phyloP scores from a whole-genome alignment of 2,113 vertebrate species.

The Vicugna pacos region DNA sequence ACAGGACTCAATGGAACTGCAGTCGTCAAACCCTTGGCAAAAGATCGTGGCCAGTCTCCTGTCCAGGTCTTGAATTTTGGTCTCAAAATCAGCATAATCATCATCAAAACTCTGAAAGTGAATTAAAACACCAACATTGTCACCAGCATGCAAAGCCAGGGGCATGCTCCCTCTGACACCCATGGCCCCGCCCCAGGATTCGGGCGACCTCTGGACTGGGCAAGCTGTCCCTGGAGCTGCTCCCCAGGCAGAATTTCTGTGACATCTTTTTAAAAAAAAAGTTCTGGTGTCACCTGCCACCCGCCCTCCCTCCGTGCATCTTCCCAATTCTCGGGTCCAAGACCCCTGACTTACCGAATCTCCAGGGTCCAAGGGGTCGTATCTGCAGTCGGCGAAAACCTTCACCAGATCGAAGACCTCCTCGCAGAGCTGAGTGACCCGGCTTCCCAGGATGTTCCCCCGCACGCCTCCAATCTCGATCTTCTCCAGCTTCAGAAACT shows the following conservation, averaged over 20 bases:
- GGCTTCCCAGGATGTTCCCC: slow-evolving; percentile 81
- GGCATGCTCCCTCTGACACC: accelerated
- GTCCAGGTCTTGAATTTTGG: slow-evolving; percentile 86
- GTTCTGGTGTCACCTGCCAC: accelerated
- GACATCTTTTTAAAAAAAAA: not conserved
- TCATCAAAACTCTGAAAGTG: slow-evolving; percentile 82
- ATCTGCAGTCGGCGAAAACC: slow-evolving; percentile 85
- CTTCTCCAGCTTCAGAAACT: slow-evolving; percentile 88
- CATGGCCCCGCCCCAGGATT: accelerated
- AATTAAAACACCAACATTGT: accelerated
- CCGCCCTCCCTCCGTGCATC: accelerated
- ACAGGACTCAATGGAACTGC: slow-evolving; percentile 78
- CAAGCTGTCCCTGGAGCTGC: accelerated
- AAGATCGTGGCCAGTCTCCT: slow-evolving; percentile 87
- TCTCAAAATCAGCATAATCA: slow-evolving; percentile 86
- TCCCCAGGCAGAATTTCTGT: accelerated
- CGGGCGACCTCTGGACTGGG: accelerated
- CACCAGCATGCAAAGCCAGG: accelerated
- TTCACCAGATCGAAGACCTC: slow-evolving; percentile 87
- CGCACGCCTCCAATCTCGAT: slow-evolving; percentile 85
- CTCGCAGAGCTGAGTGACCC: slow-evolving; percentile 83
- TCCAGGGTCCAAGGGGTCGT: slow-evolving; percentile 86
- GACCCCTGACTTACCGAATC: slow-evolving; percentile 82
- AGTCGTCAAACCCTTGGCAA: slow-evolving; percentile 86
- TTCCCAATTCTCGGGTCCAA: accelerated